Percentiles rank a stretch among this genome's conserved stretches.
Conservation (phyloP, 2,797 vertebrate genomes). For the Yasuhikotakia modesta region DNA sequence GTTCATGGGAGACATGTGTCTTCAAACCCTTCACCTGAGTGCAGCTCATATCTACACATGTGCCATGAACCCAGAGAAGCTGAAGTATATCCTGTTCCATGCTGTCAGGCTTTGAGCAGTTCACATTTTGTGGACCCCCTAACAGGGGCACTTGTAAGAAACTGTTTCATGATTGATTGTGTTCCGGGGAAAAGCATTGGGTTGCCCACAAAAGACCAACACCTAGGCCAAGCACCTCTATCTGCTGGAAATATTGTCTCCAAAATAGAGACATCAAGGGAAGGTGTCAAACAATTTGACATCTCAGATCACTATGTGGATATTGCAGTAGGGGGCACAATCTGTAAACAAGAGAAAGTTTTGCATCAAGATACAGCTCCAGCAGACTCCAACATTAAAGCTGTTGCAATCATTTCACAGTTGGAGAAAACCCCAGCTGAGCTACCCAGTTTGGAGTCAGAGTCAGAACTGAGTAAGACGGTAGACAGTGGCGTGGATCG, state of each 20-base stretch:
- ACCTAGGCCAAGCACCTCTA: conserved; percentile 70
- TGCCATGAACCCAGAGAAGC: conserved; percentile 71
- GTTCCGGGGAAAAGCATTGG: conserved; percentile 69
- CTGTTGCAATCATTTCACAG: conserved; percentile 61
- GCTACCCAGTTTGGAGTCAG: conserved; percentile 64
- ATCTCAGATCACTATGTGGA: conserved; percentile 66
- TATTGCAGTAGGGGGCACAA: conserved; percentile 42
- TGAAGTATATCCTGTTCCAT: conserved; percentile 65
- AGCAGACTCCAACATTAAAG: conserved; percentile 62
- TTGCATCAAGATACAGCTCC: conserved; percentile 54
- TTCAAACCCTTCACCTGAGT: conserved; percentile 67
- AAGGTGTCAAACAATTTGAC: conserved; percentile 50
- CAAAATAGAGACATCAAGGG: conserved; percentile 63
- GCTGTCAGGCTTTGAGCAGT: conserved; percentile 69
- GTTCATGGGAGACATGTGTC: conserved; percentile 69
- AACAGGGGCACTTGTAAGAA: conserved; percentile 74
- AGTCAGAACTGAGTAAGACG: conserved; percentile 68
- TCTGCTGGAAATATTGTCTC: conserved; percentile 69
- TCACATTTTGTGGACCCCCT: conserved; percentile 79
- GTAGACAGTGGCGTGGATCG: conserved; percentile 65
- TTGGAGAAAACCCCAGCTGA: conserved; percentile 66
- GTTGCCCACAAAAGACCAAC: conserved; percentile 66
- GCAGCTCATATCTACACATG: conserved; percentile 74
- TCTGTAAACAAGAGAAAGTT: conserved; percentile 59
- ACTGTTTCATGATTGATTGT: conserved; percentile 69